Conservation (phyloP, 64 coral and sea anemone species). For the Porites lutea region DNA sequence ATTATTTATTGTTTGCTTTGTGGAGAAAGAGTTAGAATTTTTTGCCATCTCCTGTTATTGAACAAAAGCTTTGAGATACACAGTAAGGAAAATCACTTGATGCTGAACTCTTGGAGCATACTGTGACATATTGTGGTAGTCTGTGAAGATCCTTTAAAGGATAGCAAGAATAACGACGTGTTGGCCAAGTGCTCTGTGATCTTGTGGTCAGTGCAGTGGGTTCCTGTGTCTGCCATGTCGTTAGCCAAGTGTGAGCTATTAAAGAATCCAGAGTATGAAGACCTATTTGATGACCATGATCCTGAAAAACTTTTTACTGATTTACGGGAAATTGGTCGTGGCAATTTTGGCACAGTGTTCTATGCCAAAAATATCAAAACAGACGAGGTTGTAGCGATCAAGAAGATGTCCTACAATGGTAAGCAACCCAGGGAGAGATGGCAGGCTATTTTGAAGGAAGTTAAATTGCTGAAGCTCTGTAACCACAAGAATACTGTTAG, state of each 20-base stretch:
- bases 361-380: conserved; percentile 96
- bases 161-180: too few relatives aligned
- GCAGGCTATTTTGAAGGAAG: conserved; percentile 97
- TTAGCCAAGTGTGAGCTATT: conserved; percentile 79
- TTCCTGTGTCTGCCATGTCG: conserved; percentile 96
- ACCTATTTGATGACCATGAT: conserved; percentile 97
- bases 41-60: too few relatives aligned
- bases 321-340: conserved; percentile 97
- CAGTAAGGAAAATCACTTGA: too few relatives aligned
- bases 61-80: too few relatives aligned
- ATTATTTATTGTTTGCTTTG: too few relatives aligned
- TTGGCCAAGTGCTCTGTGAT: conserved; percentile 57
- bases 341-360: conserved; percentile 98
- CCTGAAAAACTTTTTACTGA: conserved; percentile 94
- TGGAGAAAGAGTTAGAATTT: too few relatives aligned
- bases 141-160: too few relatives aligned
- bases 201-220: conserved; percentile 59
- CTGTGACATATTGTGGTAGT: too few relatives aligned
- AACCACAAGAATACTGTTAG: conserved; percentile 98
- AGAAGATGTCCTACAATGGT: conserved; percentile 99
- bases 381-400: conserved; percentile 96
- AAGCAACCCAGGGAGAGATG: conserved; percentile 98
- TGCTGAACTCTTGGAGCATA: too few relatives aligned
- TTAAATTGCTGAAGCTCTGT: conserved; percentile 99
- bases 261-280: conserved; percentile 85